phyloP scores from a whole-genome alignment of 2,888 invertebrate genomes.

The Drosophila tanythrix region DNA sequence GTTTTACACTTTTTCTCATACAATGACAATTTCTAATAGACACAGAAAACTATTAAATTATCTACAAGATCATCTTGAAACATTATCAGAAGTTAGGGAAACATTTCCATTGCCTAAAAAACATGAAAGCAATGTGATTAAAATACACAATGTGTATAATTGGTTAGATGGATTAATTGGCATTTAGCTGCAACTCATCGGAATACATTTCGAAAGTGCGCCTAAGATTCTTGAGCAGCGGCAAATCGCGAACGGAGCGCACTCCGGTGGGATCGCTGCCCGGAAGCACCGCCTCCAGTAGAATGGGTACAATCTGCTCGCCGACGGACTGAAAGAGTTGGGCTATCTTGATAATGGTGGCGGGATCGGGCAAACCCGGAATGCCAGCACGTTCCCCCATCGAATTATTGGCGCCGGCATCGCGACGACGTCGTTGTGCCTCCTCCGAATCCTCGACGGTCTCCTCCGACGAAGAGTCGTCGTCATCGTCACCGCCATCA shows the following conservation, averaged over 20 bases:
- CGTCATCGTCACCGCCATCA: slow-evolving; percentile 61
- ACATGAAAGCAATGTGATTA: neutral
- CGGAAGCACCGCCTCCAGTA: slow-evolving; percentile 73
- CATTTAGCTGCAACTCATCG: slow-evolving; percentile 37
- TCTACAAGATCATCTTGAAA: no score
- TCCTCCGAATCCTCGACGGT: slow-evolving; percentile 77
- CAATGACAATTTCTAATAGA: neutral
- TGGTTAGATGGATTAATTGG: neutral
- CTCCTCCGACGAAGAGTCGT: slow-evolving; percentile 79
- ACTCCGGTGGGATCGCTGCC: slow-evolving; percentile 48
- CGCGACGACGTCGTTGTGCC: slow-evolving; percentile 41
- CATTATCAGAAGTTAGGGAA: no score
- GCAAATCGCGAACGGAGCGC: slow-evolving; percentile 54
- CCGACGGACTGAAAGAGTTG: slow-evolving; percentile 80
- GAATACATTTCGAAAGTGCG: slow-evolving; percentile 35
- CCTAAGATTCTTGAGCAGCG: slow-evolving; percentile 59
- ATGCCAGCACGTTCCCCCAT: slow-evolving; percentile 48
- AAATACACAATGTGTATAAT: neutral
- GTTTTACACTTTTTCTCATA: neutral
- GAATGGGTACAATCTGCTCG: slow-evolving; percentile 79
- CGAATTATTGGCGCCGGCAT: slow-evolving; percentile 29
- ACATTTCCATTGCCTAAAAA: neutral
- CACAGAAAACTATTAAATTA: neutral
- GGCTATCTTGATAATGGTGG: slow-evolving; percentile 79
- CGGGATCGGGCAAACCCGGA: slow-evolving; percentile 82